phyloP scores from a whole-genome alignment of 2,888 invertebrate genomes.

The Abrostola tripartita region DNA sequence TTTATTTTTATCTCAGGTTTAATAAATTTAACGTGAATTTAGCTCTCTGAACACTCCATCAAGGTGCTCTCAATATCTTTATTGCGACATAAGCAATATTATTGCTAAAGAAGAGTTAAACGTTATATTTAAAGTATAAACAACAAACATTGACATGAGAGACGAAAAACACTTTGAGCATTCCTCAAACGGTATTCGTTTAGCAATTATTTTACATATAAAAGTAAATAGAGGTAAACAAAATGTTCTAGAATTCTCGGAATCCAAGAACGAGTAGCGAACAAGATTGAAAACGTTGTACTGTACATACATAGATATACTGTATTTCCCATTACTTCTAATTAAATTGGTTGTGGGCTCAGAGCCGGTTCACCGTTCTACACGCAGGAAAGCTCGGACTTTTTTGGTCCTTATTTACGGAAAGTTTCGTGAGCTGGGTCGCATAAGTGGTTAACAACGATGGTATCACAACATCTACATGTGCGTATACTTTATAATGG shows the following conservation, averaged over 20 bases:
- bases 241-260: neutral
- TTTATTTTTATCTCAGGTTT: no score
- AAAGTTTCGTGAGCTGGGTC: conserved; percentile 7
- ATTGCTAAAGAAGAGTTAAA: no score
- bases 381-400: neutral
- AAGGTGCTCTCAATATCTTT: no score
- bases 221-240: neutral
- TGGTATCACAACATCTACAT: conserved; percentile 1
- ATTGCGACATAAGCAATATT: no score
- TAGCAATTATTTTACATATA: no score
- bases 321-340: conserved; percentile 1
- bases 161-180: no score
- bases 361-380: neutral
- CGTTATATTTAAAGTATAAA: no score
- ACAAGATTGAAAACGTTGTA: neutral
- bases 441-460: conserved; percentile 13
- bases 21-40: no score
- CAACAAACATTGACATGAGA: no score
- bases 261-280: neutral
- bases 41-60: no score
- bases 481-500: neutral
- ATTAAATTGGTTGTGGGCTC: conserved; percentile 14
- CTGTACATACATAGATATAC: neutral
- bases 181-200: no score
- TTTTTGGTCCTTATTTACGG: conserved; percentile 10